Base-by-base conservation (phyloP, 2,888 invertebrate genomes). In the Apotomis capreana region DNA sequence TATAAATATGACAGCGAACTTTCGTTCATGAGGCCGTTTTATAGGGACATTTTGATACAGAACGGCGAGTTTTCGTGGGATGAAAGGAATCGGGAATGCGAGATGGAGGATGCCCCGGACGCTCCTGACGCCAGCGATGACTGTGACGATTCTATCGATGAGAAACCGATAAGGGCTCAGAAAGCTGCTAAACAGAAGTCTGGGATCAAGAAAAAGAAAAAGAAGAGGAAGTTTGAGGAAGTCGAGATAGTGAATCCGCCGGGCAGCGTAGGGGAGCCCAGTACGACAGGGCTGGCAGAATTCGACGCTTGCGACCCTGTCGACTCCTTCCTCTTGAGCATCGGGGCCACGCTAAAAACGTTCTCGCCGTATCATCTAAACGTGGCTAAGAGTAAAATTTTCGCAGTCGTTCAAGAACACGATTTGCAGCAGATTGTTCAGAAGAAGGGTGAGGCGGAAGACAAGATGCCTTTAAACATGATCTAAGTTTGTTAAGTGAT, bases 391-490 rank as follows among this genome's bases (percentile, higher is more conserved):
- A 91, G 86, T 77, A 90, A 93, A 80, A 93, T 93, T 76, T 93
- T 93, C 68, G 79, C 88, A 0, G 85, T 92, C 0, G 93, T 93
- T 0, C 93, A 93, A 75, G 92, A 93, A 73, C 90, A 91, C 60
- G 93, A 93, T 75, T 79, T 93, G 69, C 88, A 91, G 69, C 93
- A 93, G 77, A 93, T 93, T 37, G 89, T 92, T 40, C 88, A 91
- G 68, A 90, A 80, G 68, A 76, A 80, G 69, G 77, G 79, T 6
- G 77, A 73, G 0, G 78, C 61, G 44, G 67, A 71, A 13, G 64
- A 67, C n/a, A 65, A 63, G 58, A 57, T 57, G 8, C 69, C 58
- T n/a, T 52, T 57, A 26, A 70, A 64, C 58, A 70, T 70, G 70
- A 70, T 70, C 52, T 68, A 62, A 68, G 52, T 54, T 54, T 60